These are phyloP conservation scores for Athalia circularis DNA, from an alignment of 2,888 invertebrate genomes.

Conservation along the genomic window DNA sequence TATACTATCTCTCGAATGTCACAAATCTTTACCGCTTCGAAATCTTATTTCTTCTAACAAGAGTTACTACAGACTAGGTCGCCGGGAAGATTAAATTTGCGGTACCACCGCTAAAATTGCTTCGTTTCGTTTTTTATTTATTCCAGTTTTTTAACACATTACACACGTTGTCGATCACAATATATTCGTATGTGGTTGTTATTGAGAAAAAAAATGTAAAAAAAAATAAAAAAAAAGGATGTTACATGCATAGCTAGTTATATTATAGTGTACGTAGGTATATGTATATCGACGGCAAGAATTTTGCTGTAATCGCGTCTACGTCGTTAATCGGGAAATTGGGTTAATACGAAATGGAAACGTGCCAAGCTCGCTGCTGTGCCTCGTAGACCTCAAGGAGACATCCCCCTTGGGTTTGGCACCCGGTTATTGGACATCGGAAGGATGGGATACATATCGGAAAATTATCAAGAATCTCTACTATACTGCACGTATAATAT, in stretches of 20 bases:
- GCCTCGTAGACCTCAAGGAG: slow-evolving; percentile 39
- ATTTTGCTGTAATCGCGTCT: slow-evolving; percentile 58
- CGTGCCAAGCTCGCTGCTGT: slow-evolving; percentile 60
- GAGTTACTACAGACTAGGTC: no score
- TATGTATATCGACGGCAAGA: slow-evolving; percentile 54
- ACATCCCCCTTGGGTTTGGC: slow-evolving; percentile 33
- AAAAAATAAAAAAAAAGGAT: no score
- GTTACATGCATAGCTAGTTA: no score
- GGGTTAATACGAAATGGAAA: slow-evolving; percentile 68
- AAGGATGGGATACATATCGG: slow-evolving; percentile 36
- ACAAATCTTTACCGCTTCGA: no score
- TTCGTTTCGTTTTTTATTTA: not conserved
- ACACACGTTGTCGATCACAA: not conserved
- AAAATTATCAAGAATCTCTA: slow-evolving; percentile 37
- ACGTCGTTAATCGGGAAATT: slow-evolving; percentile 59
- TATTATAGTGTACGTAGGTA: not conserved
- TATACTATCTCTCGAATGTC: no score
- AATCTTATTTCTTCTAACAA: no score
- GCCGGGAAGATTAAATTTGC: not conserved
- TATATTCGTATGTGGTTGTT: not conserved
- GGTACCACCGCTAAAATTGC: not conserved
- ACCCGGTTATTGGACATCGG: slow-evolving; percentile 34
- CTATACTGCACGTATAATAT: no score
- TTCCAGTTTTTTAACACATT: not conserved
- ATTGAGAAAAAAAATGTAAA: no score